Evolutionary conservation across 2,888 invertebrate genomes (phyloP).

Genomic region (Ferrisia virgata): DNA sequence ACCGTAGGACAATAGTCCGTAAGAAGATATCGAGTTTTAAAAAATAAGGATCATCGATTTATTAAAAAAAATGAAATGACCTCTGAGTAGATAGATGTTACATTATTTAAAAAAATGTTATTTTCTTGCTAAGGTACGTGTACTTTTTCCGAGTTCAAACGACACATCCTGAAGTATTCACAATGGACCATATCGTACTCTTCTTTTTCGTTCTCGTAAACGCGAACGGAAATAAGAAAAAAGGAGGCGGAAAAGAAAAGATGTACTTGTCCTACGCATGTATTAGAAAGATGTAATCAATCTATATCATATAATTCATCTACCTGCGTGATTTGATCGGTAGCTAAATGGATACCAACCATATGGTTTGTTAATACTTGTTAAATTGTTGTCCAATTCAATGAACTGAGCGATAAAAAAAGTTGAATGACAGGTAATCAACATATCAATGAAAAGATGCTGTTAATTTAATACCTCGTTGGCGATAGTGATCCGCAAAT

Average conservation of each 20-base stretch:
- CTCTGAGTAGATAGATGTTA: too few species aligned
- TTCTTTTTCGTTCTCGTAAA: not conserved
- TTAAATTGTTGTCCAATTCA: not conserved
- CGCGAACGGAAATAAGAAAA: not conserved
- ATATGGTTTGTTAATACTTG: not conserved
- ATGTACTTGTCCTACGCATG: not conserved
- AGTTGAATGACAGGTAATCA: conserved; percentile 14
- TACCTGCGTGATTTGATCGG: not conserved
- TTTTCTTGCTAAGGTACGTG: too few species aligned
- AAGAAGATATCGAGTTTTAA: too few species aligned
- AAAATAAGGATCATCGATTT: too few species aligned
- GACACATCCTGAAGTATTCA: too few species aligned
- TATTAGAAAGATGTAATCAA: not conserved
- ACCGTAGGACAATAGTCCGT: too few species aligned
- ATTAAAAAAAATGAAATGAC: too few species aligned
- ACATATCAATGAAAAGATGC: not conserved
- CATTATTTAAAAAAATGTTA: too few species aligned
- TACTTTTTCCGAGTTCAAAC: not conserved
- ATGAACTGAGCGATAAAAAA: not conserved
- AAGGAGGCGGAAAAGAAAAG: not conserved
- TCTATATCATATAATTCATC: not conserved
- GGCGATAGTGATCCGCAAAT: not conserved
- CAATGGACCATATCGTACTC: not conserved
- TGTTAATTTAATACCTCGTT: not conserved
- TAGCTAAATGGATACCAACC: not conserved